Evolutionary conservation across 1,140 invertebrate species (phyloP), one percentile per base, ranked within the genome.

Genomic region (Delia radicum): DNA sequence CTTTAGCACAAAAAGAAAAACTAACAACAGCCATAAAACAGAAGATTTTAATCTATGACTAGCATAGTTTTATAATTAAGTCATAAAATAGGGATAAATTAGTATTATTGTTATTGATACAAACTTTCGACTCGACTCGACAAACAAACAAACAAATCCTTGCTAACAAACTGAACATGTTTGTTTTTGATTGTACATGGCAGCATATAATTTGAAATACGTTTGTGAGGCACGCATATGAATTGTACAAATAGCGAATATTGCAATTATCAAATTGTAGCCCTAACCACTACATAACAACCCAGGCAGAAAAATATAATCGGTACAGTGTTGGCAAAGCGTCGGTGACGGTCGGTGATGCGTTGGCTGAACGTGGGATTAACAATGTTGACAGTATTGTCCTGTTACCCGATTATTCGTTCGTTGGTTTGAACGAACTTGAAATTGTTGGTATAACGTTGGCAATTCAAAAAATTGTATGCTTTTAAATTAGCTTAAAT

Each of bases 41-140:
- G 7, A 10, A 69, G 13, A 69, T 24, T 10, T 33, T 37, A 21
- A 69, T 69, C 65, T 69, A 69, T 37, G 65, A 69, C 29, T 31
- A 37, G n/a, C 65, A 69, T 69, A 69, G 65, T 69, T 69, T 69
- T 69, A 69, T 69, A 69, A 69, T 69, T 69, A 69, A 69, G 65
- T 24, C 65, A 69, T 69, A 69, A 69, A 69, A 69, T 69, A 69
- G 65, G 65, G 29, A 33, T 69, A 69, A 69, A 69, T 69, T 69
- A 69, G 65, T 69, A 33, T 69, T 69, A 69, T 69, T 69, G 29
- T 69, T 69, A 69, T n/a, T 31, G 28, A 27, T 27, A 13, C 1
- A 61, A 21, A n/a, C n/a, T n/a, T n/a, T n/a, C n/a, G n/a, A n/a
- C n/a, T n/a, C n/a, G n/a, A 15, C 10, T 24, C 8, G 26, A 24